Evolutionary conservation across 2,888 invertebrate species (phyloP).

Genomic region (Argyresthia albistria): DNA sequence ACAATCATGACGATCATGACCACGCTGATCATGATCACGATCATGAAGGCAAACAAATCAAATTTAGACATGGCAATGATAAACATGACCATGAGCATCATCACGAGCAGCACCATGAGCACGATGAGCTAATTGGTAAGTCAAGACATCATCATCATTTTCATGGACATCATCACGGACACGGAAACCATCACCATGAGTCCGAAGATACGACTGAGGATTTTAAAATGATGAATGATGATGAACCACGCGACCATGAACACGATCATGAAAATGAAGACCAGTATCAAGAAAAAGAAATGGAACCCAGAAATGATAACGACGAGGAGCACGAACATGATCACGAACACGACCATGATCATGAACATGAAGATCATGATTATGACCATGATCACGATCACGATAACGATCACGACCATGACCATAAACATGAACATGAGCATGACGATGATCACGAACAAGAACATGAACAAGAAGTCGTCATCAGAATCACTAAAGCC

Average conservation of each 20-base stretch:
- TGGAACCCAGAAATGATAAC: slow-evolving; percentile 1
- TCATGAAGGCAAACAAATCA: neutral
- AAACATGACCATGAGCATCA: slow-evolving; percentile 1
- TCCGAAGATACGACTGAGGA: neutral
- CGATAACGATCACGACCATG: slow-evolving; percentile 1
- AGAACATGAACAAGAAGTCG: slow-evolving; percentile 2
- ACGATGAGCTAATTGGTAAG: neutral
- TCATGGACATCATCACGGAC: neutral
- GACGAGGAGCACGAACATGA: slow-evolving; percentile 7
- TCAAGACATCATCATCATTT: neutral
- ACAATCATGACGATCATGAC: slow-evolving; percentile 1
- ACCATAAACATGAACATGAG: slow-evolving; percentile 4
- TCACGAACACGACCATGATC: neutral
- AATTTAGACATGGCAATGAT: neutral
- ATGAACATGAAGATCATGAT: neutral
- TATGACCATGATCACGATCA: slow-evolving; percentile 2
- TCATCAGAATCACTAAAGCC: neutral
- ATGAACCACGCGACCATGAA: neutral
- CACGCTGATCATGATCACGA: slow-evolving; percentile 3
- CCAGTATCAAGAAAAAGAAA: slow-evolving; percentile 4
- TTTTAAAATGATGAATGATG: neutral
- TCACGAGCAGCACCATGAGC: slow-evolving; percentile 1
- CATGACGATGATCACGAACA: neutral
- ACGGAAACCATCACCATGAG: neutral
- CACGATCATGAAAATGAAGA: neutral